Conservation (phyloP, 2,888 invertebrate species). For the Apodemia hepburni region DNA sequence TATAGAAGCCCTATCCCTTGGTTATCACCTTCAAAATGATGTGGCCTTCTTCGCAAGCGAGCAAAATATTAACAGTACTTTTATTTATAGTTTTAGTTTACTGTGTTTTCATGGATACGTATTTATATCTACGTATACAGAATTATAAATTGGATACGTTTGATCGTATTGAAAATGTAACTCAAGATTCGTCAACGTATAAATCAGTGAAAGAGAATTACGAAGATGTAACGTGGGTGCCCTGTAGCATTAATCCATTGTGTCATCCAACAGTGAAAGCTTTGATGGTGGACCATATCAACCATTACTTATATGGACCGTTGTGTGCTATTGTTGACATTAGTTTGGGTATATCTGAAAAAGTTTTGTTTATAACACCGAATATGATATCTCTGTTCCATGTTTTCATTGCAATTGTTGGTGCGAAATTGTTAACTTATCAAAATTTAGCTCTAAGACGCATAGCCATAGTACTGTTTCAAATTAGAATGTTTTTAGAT, state of each 20-base stretch:
- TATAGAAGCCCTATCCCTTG: conserved; percentile 15
- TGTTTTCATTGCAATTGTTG: conserved; percentile 85
- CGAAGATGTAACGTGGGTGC: conserved; percentile 80
- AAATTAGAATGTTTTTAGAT: conserved; percentile 90
- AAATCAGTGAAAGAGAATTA: conserved; percentile 51
- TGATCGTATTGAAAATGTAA: conserved; percentile 38
- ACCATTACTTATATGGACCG: conserved; percentile 91
- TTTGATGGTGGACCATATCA: conserved; percentile 89
- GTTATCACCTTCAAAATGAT: conserved; percentile 70
- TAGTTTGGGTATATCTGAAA: conserved; percentile 82
- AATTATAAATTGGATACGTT: conserved; percentile 81
- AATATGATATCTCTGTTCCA: conserved; percentile 92
- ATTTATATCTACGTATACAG: conserved; percentile 85
- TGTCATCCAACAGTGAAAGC: conserved; percentile 92
- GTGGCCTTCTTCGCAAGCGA: conserved; percentile 86
- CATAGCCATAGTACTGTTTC: conserved; percentile 87
- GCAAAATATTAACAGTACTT: conserved; percentile 82
- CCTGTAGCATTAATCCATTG: conserved; percentile 86
- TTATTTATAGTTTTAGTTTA: conserved; percentile 80
- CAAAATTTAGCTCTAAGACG: conserved; percentile 86
- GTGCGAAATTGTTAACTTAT: conserved; percentile 88
- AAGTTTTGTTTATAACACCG: conserved; percentile 84
- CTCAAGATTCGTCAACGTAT: conserved; percentile 50
- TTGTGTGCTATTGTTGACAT: conserved; percentile 87
- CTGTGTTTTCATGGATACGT: conserved; percentile 87